Conservation (phyloP, 2,797 vertebrate species). For the Muraenolepis orangiensis region DNA sequence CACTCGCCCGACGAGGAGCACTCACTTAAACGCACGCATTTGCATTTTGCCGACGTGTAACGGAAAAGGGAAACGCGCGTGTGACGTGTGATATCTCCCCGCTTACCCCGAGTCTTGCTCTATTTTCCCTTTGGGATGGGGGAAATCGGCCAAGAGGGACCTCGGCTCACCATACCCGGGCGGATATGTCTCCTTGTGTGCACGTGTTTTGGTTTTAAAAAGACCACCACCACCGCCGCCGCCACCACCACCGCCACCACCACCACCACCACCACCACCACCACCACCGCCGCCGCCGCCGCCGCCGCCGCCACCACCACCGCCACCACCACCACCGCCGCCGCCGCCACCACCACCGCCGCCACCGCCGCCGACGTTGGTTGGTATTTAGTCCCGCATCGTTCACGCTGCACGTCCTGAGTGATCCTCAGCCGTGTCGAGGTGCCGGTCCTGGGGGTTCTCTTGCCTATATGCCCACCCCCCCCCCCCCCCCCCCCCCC, state of each 20-base stretch:
- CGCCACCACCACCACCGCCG: too few relatives aligned
- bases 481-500: conserved; percentile 35
- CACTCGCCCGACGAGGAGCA: conserved; percentile 45
- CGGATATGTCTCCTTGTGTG: neutral
- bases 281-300: too few relatives aligned
- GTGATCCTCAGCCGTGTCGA: conserved; percentile 16
- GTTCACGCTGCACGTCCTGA: neutral
- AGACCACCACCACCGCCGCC: too few relatives aligned
- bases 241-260: too few relatives aligned
- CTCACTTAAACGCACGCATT: conserved; percentile 35
- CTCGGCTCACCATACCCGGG: neutral
- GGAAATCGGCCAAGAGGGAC: neutral
- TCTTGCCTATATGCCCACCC: conserved; percentile 14
- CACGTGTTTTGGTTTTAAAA: neutral
- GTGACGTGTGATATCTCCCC: neutral
- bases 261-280: too few relatives aligned
- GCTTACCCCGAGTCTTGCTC: too few relatives aligned
- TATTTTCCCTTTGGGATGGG: neutral
- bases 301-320: too few relatives aligned
- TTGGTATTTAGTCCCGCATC: conserved; percentile 1
- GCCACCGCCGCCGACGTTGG: too few relatives aligned
- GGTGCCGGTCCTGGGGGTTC: neutral
- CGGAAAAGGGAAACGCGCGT: conserved; percentile 15
- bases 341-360: too few relatives aligned
- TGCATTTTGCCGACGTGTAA: conserved; percentile 28